Base-by-base conservation (phyloP, 2,888 invertebrate genomes). In the Acronicta alni region DNA sequence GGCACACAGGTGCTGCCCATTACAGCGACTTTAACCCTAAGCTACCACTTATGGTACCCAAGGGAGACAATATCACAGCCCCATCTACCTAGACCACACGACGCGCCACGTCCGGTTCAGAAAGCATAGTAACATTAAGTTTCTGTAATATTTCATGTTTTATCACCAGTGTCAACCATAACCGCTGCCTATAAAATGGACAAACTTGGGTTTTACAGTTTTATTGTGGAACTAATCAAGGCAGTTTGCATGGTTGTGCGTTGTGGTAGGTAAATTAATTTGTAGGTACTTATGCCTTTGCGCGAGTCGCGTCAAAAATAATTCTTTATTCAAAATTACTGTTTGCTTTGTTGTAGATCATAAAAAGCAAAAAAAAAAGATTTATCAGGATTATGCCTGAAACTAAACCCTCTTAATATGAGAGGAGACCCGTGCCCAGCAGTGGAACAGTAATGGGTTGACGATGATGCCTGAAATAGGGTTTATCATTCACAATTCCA, bases 91-190 rank as follows among this genome's bases (percentile, higher is more conserved):
- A 20, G 15, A 4, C 26, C 12, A 35, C 17, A 7, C 18, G n/a
- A 18, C 7, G 35, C 9, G 35, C 23, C 14, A 9, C 32, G 14
- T 26, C 17, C 15, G 38, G 18, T 46, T 30, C 38, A 32, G 16
- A 46, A 51, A 53, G 43, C 18, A 45, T 10, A 41, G 12, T 16
- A 52, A 47, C 47, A 58, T 58, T 38, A 48, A 59, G 37, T 47
- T 45, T 54, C 47, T 17, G 35, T 39, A 48, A 41, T 54, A 65
- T 48, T 45, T 64, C 58, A 44, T 9, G 16, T 45, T 53, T 59
- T 48, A 54, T 48, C 39, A 30, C 48, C 37, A 37, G 10, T 47
- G 54, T 59, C 65, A 48, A 37, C 53, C 16, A 46, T 47, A 47
- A 39, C 30, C 26, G 17, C 43, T 5, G 23, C 8, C 20, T 20